Evolutionary conservation across 2,797 vertebrate genomes (phyloP), one percentile per base, ranked within the genome.

Genomic region (Eptatretus atami): DNA sequence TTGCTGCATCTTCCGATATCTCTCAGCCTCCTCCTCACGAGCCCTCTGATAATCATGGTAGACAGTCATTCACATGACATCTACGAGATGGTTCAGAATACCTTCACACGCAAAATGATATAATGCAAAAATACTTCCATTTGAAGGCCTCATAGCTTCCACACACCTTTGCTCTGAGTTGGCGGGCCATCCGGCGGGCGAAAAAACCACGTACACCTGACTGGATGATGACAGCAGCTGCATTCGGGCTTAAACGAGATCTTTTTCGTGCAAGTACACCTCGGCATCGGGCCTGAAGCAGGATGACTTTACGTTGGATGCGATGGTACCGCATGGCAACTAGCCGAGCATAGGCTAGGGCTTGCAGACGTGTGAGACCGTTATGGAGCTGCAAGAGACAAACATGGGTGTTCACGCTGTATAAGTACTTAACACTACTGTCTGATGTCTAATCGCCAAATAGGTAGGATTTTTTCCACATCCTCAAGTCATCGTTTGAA

Each of bases 291-390:
- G 81, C 72, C 72, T 98, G 88, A 11, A 96, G 72, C 63, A 75
- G 63, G 10, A 81, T 53, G 64, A 76, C 64, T 0, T 64, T 72
- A 52, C 70, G 68, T 1, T 77, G 71, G 63, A 75, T 72, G 68
- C 70, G 73, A 69, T 76, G 73, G 52, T 92, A 92, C 15, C 73
- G 73, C 63, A 69, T 71, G 1, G 71, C 67, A 13, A 92, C 70
- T 65, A 77, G 76, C 11, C 72, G 80, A 64, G 82, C 76, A n/a
- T 77, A 80, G 53, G 75, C 73, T 53, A 79, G 74, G 1, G 90
- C 86, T 72, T 86, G 90, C 60, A 98, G 75, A 52, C 92, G 82
- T 1, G 77, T 75, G 1, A 83, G 86, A 55, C 92, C 90, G 66
- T 81, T 71, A 68, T 81, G 73, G 67, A 81, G 77, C 92, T 98